These are phyloP conservation scores for Todus mexicanus DNA, from an alignment of 2,797 vertebrate genomes.

Conservation along the genomic window DNA sequence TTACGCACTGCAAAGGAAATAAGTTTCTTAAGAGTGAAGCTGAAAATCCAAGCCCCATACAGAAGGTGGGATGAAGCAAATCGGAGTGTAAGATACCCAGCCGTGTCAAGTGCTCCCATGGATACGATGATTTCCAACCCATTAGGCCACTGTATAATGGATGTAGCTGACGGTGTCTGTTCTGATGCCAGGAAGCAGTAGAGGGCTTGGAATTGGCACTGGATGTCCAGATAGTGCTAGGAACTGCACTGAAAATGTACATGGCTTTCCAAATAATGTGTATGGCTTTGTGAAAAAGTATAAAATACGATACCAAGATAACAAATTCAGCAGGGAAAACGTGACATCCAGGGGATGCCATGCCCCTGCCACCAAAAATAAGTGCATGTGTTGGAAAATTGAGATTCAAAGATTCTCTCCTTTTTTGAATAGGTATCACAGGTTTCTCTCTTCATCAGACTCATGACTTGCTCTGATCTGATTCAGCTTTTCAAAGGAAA, in stretches of 20 bases:
- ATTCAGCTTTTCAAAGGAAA: conserved; percentile 1
- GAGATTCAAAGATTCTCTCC: not conserved
- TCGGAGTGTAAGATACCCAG: accelerated
- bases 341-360: not conserved
- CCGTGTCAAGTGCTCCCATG: not conserved
- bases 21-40: not conserved
- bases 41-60: not conserved
- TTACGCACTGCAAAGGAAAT: not conserved
- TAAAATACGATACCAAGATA: not conserved
- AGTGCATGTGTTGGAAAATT: not conserved
- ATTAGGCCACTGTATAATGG: not conserved
- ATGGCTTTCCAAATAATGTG: not conserved
- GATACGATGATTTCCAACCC: not conserved
- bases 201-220: not conserved
- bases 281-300: not conserved
- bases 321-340: not conserved
- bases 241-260: not conserved
- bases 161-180: not conserved
- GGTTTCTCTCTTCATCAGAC: not conserved
- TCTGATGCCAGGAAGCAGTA: not conserved
- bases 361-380: accelerated
- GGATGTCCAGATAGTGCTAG: not conserved
- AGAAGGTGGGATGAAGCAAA: not conserved
- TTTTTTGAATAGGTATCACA: not conserved
- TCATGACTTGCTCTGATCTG: not conserved